Base-by-base conservation (phyloP, 2,113 vertebrate species). In the Bos javanicus region DNA sequence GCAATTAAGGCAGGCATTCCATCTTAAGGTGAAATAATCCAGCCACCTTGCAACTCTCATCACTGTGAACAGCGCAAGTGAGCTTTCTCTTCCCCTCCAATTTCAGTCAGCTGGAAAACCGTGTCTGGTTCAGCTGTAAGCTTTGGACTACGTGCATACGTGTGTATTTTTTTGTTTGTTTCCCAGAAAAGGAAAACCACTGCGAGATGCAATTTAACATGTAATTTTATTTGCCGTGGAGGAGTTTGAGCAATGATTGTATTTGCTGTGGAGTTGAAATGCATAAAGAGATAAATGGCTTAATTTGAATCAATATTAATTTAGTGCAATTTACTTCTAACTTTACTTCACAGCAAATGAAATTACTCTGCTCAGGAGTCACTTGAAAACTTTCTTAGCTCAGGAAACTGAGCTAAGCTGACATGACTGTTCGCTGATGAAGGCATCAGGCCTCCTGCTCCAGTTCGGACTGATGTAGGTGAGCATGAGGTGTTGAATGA, bases 241-340 rank as follows among this genome's bases (percentile, higher is more conserved):
- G 91, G 86, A 96, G 93, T 96, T 93, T 90, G 33, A 94, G 98
- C 97, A 85, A 84, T 97, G 98, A 98, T 92, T 97, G 95, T 97
- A 89, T 98, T 95, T 98, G 98, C 98, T 94, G 98, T 80, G 96
- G 94, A 96, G 97, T 67, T 12, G 71, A 98, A 98, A 98, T 98
- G 95, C 97, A 97, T 98, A 98, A 97, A 97, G 98, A 99, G 98
- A 98, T 98, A 98, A 99, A 99, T 97, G 98, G 96, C 97, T 98
- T 99, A 98, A 99, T 99, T 98, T 98, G 98, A 98, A 98, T 99
- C 99, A 97, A 99, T 99, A 99, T 99, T 99, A 98, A 99, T 99
- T 99, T 98, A 98, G 98, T 96, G 96, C 98, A 98, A 97, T 99
- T 99, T 99, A 94, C 95, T 98, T 97, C 98, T 95, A 95, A 98